Conservation (phyloP, 2,797 vertebrate genomes). For the Enteromius mattozi region DNA sequence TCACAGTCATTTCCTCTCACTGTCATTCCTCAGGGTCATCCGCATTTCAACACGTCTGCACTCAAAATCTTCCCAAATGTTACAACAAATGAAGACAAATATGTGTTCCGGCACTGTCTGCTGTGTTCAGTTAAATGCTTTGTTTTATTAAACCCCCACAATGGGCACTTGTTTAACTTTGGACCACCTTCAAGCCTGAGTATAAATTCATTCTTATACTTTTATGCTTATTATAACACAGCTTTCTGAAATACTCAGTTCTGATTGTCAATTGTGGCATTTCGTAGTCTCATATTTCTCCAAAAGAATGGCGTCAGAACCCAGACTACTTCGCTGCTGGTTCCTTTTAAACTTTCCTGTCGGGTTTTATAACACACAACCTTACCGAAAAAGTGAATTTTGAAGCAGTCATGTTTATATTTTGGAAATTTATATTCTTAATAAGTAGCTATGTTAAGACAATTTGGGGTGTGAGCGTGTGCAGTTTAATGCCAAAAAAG, state of each 20-base stretch:
- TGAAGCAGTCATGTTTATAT: too few relatives aligned
- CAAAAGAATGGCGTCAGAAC: background rate
- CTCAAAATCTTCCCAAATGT: conserved; percentile 34
- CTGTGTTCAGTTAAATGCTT: background rate
- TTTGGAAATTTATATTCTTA: background rate
- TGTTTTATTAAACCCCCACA: background rate
- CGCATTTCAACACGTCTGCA: conserved; percentile 17
- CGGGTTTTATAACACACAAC: background rate
- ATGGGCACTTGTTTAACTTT: background rate
- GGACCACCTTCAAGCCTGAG: background rate
- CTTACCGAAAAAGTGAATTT: too few relatives aligned
- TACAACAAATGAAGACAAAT: conserved; percentile 26
- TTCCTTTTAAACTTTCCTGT: background rate
- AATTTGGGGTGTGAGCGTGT: background rate
- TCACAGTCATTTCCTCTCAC: conserved; percentile 31
- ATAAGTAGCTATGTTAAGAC: background rate
- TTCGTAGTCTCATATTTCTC: background rate
- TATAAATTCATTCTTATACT: background rate
- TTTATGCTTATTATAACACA: background rate
- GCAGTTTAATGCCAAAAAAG: background rate
- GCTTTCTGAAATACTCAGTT: background rate
- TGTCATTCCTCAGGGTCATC: conserved; percentile 28
- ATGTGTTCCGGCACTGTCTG: background rate
- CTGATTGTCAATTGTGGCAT: background rate
- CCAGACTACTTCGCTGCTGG: background rate